These are phyloP conservation scores for Rhinogobius similis DNA, from an alignment of 2,113 vertebrate genomes.

Conservation along the genomic window DNA sequence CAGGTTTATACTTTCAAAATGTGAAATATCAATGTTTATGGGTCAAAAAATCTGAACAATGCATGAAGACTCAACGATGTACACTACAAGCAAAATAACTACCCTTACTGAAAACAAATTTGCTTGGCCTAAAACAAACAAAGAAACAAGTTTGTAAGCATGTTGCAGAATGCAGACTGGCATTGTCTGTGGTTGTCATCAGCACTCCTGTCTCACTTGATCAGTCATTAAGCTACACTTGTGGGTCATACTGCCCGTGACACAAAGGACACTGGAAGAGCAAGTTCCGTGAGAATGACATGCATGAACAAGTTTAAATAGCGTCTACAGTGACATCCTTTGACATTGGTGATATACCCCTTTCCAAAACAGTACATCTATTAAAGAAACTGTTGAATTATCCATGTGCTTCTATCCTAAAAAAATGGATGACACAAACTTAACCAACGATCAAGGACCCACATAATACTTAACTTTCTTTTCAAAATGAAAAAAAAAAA, in stretches of 20 bases:
- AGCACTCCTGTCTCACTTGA: constrained; percentile 7
- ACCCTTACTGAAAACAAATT: not conserved
- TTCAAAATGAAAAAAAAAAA: too few relatives aligned
- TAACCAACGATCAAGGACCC: too few relatives aligned
- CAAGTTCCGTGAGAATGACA: not conserved
- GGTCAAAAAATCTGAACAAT: not conserved
- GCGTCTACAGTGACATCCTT: not conserved
- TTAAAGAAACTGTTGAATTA: too few relatives aligned
- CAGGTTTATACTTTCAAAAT: too few relatives aligned
- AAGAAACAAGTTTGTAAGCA: constrained; percentile 5
- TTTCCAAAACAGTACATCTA: not conserved
- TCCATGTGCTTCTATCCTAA: too few relatives aligned
- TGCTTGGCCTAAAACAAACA: not conserved
- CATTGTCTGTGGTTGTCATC: not conserved
- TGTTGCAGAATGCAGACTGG: not conserved
- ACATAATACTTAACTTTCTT: too few relatives aligned
- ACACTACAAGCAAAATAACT: not conserved
- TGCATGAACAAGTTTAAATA: not conserved
- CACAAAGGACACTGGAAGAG: not conserved
- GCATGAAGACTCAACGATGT: not conserved
- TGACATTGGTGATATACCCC: not conserved
- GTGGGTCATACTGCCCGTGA: not conserved
- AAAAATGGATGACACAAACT: too few relatives aligned
- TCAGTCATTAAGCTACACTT: not conserved
- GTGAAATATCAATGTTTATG: not conserved